Conservation (phyloP, 2,888 invertebrate species). For the Pasiphila rectangulata region DNA sequence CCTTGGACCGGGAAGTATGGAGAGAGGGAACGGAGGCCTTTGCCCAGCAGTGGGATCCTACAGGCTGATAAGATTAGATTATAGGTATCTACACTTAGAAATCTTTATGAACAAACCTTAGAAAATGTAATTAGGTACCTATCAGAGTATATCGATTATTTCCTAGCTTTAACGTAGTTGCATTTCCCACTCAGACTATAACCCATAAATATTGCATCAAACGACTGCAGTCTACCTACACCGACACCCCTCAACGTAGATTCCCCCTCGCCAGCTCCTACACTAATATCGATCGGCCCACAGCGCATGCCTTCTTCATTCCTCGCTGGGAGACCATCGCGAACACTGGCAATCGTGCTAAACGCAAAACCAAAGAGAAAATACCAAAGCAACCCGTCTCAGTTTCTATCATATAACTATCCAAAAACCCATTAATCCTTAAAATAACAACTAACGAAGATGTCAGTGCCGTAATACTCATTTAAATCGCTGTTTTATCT, state of each 20-base stretch:
- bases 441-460: constrained; percentile 4
- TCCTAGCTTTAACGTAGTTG: too few relatives aligned
- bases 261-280: not conserved
- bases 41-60: too few relatives aligned
- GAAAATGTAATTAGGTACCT: too few relatives aligned
- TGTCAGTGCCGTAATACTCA: constrained; percentile 21
- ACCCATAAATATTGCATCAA: not conserved
- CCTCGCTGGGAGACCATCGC: not conserved
- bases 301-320: constrained; percentile 20
- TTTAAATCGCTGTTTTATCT: constrained; percentile 1
- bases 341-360: constrained; percentile 7
- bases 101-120: too few relatives aligned
- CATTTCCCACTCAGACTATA: too few relatives aligned
- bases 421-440: not conserved
- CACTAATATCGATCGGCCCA: constrained; percentile 19
- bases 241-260: not conserved
- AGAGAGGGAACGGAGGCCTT: too few relatives aligned
- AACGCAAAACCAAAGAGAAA: constrained; percentile 17
- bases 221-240: not conserved
- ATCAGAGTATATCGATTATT: too few relatives aligned
- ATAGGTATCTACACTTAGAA: too few relatives aligned
- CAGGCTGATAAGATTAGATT: too few relatives aligned
- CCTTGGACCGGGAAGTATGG: too few relatives aligned
- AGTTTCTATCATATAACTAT: not conserved
- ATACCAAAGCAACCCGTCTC: not conserved